phyloP scores from a whole-genome alignment of 2,797 vertebrate species.

The Gobionotothen gibberifrons region DNA sequence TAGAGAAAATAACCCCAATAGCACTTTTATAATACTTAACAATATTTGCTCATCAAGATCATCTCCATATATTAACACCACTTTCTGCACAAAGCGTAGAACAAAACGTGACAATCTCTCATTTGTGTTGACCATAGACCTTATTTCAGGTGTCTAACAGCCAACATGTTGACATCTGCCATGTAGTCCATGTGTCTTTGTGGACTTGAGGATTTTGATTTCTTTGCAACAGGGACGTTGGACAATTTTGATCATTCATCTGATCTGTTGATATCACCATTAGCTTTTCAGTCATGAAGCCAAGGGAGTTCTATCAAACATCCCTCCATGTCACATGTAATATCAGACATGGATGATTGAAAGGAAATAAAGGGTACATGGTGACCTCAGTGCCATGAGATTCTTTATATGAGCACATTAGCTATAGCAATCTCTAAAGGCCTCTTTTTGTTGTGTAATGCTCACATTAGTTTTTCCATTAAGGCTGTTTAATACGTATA shows the following conservation, averaged over 20 bases:
- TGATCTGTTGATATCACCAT: conserved; percentile 21
- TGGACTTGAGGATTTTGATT: conserved; percentile 4
- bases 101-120: too few species aligned
- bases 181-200: not conserved
- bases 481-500: not conserved
- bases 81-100: too few species aligned
- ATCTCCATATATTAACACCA: too few species aligned
- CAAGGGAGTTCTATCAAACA: not conserved
- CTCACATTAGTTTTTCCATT: not conserved
- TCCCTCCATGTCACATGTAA: not conserved
- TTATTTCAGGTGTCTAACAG: not conserved
- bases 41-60: too few species aligned
- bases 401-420: conserved; percentile 11
- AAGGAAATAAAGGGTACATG: conserved; percentile 2
- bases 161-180: not conserved
- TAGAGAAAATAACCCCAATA: too few species aligned
- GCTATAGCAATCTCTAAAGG: conserved; percentile 8
- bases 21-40: too few species aligned
- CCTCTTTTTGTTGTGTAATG: not conserved
- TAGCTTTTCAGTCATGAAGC: conserved; percentile 28
- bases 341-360: conserved; percentile 19
- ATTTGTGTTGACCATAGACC: too few species aligned
- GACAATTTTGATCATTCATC: conserved; percentile 6
- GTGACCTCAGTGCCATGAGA: conserved; percentile 13
- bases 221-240: not conserved